A percentile compares a stretch with the other conserved stretches of the same genome.
Evolutionary conservation across 30 jellyfish, hydroid and myxozoan genomes (phyloP).

Genomic region (Turritopsis rubra): DNA sequence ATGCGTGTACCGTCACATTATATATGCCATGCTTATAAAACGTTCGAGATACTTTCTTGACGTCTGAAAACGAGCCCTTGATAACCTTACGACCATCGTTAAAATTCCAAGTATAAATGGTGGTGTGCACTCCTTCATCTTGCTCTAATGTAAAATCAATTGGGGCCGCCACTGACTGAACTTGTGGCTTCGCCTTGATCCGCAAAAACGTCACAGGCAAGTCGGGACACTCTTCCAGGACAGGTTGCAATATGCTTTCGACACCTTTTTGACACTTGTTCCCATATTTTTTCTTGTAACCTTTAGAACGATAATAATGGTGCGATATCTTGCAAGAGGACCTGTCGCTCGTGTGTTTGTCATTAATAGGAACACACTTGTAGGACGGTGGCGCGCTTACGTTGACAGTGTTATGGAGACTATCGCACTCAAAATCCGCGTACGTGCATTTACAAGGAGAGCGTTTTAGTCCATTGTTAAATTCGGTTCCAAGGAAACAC

Average conservation of each 20-base stretch:
- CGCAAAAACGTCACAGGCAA: constrained; percentile 58
- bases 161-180: constrained; percentile 44
- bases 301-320: constrained; percentile 44
- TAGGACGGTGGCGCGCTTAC: constrained; percentile 9
- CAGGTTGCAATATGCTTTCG: constrained; percentile 58
- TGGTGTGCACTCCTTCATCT: constrained; percentile 47
- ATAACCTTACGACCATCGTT: constrained; percentile 38
- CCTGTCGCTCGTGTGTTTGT: constrained; percentile 38
- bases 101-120: constrained; percentile 65
- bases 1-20: constrained; percentile 52
- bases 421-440: constrained; percentile 79
- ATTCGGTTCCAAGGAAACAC: constrained; percentile 42
- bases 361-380: constrained; percentile 52
- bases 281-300: constrained; percentile 54
- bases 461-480: constrained; percentile 22
- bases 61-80: constrained; percentile 39
- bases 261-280: constrained; percentile 73
- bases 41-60: constrained; percentile 27
- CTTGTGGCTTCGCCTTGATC: constrained; percentile 33
- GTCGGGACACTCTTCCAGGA: constrained; percentile 45
- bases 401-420: constrained; percentile 32
- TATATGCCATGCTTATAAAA: constrained; percentile 49
- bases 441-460: constrained; percentile 58
- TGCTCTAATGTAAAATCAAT: constrained; percentile 39
- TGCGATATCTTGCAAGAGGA: constrained; percentile 56